Percentiles rank a stretch among this genome's conserved stretches.
phyloP scores from a whole-genome alignment of 2,888 invertebrate genomes.

The Steromphala cineraria region DNA sequence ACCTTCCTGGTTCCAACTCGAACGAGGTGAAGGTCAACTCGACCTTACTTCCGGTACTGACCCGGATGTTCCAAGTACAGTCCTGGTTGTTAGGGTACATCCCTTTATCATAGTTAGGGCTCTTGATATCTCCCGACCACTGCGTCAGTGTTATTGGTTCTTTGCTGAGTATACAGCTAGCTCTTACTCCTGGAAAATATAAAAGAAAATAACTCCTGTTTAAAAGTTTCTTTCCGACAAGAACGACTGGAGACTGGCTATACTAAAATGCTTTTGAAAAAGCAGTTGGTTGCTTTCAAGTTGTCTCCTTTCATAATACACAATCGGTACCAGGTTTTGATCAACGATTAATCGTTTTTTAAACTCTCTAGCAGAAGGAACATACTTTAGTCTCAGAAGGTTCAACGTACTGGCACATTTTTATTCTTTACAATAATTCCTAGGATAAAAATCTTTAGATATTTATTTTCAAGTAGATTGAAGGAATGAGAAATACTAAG shows the following conservation, averaged over 20 bases:
- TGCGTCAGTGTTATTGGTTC: conserved; percentile 27
- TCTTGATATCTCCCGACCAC: conserved; percentile 36
- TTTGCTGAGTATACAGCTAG: conserved; percentile 25
- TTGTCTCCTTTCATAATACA: too few relatives aligned
- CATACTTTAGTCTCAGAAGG: too few relatives aligned
- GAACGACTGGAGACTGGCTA: background rate
- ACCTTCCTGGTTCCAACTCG: conserved; percentile 36
- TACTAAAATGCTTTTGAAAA: background rate
- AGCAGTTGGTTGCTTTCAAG: background rate
- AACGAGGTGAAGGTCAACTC: conserved; percentile 34
- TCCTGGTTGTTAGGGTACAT: conserved; percentile 38
- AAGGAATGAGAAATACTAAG: too few relatives aligned
- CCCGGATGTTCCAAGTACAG: conserved; percentile 38
- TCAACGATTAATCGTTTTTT: background rate
- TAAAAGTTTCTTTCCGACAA: background rate
- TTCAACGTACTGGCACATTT: too few relatives aligned
- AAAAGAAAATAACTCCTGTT: background rate
- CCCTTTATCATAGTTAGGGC: conserved; percentile 28
- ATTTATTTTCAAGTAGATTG: too few relatives aligned
- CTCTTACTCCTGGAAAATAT: background rate
- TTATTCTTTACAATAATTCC: too few relatives aligned
- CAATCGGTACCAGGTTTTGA: background rate
- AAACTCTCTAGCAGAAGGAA: too few relatives aligned
- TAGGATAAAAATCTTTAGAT: too few relatives aligned
- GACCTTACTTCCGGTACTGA: conserved; percentile 37